Evolutionary conservation across 2,888 invertebrate species (phyloP), one percentile per base, ranked within the genome.

Genomic region (Leptinotarsa tumamoca): DNA sequence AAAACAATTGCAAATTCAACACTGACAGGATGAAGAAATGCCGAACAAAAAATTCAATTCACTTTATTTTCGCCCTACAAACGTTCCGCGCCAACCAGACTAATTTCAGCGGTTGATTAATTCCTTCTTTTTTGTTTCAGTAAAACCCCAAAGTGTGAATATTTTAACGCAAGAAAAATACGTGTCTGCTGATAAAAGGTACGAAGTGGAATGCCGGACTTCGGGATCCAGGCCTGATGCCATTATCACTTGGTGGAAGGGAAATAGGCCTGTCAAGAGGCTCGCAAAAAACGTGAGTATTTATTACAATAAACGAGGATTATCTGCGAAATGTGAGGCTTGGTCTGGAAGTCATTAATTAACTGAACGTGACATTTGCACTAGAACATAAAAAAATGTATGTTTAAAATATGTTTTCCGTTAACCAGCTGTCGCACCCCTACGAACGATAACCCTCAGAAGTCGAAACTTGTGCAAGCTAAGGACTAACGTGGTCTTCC

Each of bases 241-340:
- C 4, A 90, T 93, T 75, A 94, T 97, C 86, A 94, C 95, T 68
- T 97, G 97, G 97, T 96, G 95, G 95, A 95, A 95, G 87, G 94
- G 94, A 83, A 95, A 93, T 86, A 91, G 94, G 83, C 95, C 94
- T 88, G 91, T 96, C 80, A 95, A 94, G 89, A 92, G 93, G 87
- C 91, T 93, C 87, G 93, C 94, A 74, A 95, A 95, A 89, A 95
- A 93, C 88, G 96, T 96, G 89, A 94, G 95, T 92, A 73, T 66
- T 33, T 63, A 43, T 43, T 10, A 13, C 43, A 43, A 13, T 43
- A 56, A 69, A 56, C 17, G 69, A 10, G 33, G 33, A 68, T 63
- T 27, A 61, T 54, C 7, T 21, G 23, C 68, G 49, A 23, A 4
- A 23, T 15, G 21, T 51, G 15, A n/a, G 5, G 17, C 4, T 15